A percentile compares a stretch with the other conserved stretches of the same genome.
Conservation (phyloP, 2,797 vertebrate species). For the Cuniculus paca region DNA sequence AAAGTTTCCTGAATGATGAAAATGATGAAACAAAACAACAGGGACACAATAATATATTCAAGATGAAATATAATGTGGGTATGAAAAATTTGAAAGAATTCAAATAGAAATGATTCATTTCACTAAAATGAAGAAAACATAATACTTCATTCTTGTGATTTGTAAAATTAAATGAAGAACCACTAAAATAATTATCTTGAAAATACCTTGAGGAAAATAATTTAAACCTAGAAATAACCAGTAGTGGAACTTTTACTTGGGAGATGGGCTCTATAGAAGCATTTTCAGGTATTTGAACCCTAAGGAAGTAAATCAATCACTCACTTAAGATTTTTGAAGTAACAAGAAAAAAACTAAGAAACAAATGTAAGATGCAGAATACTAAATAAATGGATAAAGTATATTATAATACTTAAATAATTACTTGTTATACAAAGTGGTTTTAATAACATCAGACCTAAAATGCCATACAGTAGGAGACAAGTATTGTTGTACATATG, state of each 20-base stretch:
- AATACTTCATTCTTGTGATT: neutral
- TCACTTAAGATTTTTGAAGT: neutral
- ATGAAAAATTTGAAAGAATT: neutral
- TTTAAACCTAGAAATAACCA: neutral
- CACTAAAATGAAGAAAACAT: neutral
- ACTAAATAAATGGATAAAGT: neutral
- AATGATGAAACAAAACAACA: neutral
- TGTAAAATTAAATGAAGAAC: neutral
- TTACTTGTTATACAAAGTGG: neutral
- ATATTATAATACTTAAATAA: conserved; percentile 5
- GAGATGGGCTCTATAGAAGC: neutral
- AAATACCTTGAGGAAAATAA: neutral
- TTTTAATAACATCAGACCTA: neutral
- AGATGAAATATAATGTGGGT: neutral
- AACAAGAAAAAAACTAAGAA: neutral
- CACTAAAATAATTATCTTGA: neutral
- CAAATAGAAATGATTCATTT: neutral
- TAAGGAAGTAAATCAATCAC: neutral
- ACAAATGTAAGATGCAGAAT: neutral
- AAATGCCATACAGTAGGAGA: neutral
- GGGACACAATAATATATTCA: neutral
- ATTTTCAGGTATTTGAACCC: neutral
- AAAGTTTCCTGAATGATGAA: neutral
- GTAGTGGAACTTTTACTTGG: neutral
- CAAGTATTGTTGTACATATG: neutral